Conservation (phyloP, 2,797 vertebrate genomes). For the Rhodeus uyekii region DNA sequence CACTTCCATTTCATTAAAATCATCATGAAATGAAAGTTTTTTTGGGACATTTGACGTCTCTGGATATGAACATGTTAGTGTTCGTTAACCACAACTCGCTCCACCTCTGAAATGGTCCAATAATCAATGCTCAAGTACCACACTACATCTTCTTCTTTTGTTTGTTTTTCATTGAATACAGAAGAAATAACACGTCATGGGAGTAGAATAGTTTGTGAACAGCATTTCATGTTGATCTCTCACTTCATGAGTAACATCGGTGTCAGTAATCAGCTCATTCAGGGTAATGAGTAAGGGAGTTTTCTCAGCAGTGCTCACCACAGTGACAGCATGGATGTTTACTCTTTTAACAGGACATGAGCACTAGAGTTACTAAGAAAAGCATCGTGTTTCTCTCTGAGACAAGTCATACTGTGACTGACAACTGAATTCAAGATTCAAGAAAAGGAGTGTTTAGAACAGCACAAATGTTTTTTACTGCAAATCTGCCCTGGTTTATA, state of each 20-base stretch:
- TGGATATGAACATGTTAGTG: not conserved
- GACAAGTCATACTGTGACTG: not conserved
- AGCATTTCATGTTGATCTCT: not conserved
- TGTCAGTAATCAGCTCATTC: slow-evolving; percentile 18
- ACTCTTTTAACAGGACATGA: not conserved
- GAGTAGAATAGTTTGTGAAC: not conserved
- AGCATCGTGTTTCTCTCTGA: not conserved
- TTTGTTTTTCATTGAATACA: not conserved
- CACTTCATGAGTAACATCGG: not conserved
- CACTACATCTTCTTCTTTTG: not conserved
- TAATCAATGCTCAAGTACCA: not conserved
- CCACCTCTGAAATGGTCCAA: not conserved
- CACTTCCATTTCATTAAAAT: not conserved
- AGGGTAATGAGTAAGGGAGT: slow-evolving; percentile 20
- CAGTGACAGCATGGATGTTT: slow-evolving; percentile 20
- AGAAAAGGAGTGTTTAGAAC: not conserved
- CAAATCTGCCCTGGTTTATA: not conserved
- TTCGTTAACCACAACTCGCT: not conserved
- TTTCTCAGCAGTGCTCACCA: slow-evolving; percentile 35
- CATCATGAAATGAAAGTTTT: not conserved
- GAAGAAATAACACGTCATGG: not conserved
- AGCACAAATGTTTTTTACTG: no score
- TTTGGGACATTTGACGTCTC: not conserved
- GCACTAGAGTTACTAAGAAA: slow-evolving; percentile 13
- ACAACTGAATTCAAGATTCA: not conserved